Evolutionary conservation across 2,888 invertebrate genomes (phyloP), one percentile per base, ranked within the genome.

Genomic region (Trissolcus japonicus): DNA sequence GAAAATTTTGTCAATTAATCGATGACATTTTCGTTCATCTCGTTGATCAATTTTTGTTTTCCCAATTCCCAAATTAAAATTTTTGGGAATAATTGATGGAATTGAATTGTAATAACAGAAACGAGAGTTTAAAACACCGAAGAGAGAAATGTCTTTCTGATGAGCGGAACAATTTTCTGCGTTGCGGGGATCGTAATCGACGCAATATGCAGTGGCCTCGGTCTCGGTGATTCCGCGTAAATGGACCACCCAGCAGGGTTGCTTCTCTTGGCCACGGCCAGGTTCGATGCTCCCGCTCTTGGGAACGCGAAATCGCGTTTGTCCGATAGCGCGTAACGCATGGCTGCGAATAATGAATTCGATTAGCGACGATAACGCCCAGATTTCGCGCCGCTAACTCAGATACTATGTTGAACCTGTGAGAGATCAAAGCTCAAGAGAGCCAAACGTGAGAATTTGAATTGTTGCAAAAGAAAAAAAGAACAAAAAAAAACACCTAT

Each of bases 311-410:
- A 73, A 69, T 61, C 69, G 67, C 72, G 68, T 63, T 63, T 60
- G 73, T 48, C 60, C 72, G 68, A 68, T 73, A 68, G 68, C 67
- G 71, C 78, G 78, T 74, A 75, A 80, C 74, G 75, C 79, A 76
- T 75, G 77, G 63, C 76, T 77, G 74, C 75, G 76, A 79, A 79
- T 71, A 77, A 74, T 66, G 72, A 77, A 79, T 79, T 76, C 72
- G 78, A 79, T 78, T 78, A 73, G 72, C 68, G 59, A 68, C 76
- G 76, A 74, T 73, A 50, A 35, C 35, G 54, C 29, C 21, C 21
- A 54, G 72, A 65, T 65, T 60, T 59, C 59, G 60, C 55, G 72
- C 9, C 16, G 35, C 35, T 35, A 35, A 35, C 21, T 25, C 50
- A 43, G 29, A 66, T 55, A 40, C 66, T 60, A 56, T 50, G 56